Base-by-base conservation (phyloP, 2,888 invertebrate genomes). In the Pristionchus exspectatus region DNA sequence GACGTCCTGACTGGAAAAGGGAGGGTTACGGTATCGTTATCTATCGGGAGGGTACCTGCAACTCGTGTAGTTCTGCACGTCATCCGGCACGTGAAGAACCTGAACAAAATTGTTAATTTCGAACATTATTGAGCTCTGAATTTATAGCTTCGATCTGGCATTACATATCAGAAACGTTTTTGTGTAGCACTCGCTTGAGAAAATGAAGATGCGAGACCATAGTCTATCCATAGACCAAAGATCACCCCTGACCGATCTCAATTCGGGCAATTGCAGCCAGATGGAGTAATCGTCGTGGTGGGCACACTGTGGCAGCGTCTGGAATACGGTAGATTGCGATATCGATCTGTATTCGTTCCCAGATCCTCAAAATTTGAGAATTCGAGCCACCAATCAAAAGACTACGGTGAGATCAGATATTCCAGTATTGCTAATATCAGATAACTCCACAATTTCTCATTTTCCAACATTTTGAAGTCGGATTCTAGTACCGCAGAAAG, bases 251-350 rank as follows among this genome's bases (percentile, higher is more conserved):
- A 87, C 87, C 44, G 38, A 4, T 77, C 92, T 54, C 16, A 94
- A 91, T 81, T 94, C 93, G 7, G 87, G 81, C 33, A 92, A 81
- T 59, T 93, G 93, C 90, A 94, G 90, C 83, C 93, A 94, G 24
- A 91, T 90, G 50, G 91, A 90, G 87, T 92, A 91, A 88, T 93
- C 93, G 87, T 92, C 91, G 87, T 94, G 92, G 24, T 93, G 92
- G 9, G 93, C 91, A 89, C 94, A 94, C 30, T 90, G 90, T 7
- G 94, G 93, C 2, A 91, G 89, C 74, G 54, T 63, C 88, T 90
- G 30, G 54, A 90, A 56, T 74, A 38, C 27, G 16, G 14, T 66
- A 27, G 66, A 66, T 66, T 12, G 27, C 66, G 66, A 2, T 24
- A 27, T 27, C 66, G 27, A 27, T 63, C 63, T 38, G 86, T 63